Percentiles rank a stretch among this genome's conserved stretches.
Evolutionary conservation across 2,797 vertebrate species (phyloP).

Genomic region (Bufotes viridis): DNA sequence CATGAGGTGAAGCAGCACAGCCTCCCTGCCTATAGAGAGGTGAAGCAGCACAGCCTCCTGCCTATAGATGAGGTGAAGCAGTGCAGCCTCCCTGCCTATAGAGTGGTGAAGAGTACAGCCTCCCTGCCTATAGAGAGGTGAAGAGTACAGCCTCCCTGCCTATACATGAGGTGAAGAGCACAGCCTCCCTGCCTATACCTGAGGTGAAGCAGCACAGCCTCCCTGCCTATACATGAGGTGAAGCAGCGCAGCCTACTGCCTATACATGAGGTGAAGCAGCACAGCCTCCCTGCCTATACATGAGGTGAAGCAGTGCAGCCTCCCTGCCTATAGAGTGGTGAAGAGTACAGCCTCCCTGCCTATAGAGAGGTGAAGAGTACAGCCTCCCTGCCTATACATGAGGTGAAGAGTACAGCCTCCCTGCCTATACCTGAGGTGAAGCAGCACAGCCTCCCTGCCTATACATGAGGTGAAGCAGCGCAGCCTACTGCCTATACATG

Average conservation of each 20-base stretch:
- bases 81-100: constrained; percentile 65
- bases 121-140: background rate
- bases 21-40: background rate
- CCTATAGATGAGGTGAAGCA: background rate
- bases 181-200: background rate
- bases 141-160: background rate
- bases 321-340: no score
- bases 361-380: background rate
- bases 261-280: no score
- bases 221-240: background rate
- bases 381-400: background rate
- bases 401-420: background rate
- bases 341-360: no score
- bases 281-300: background rate
- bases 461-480: background rate
- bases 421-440: background rate
- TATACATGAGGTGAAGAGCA: background rate
- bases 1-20: background rate
- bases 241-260: background rate
- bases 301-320: background rate
- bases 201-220: background rate
- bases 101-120: constrained; percentile 65
- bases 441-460: background rate
- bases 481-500: background rate
- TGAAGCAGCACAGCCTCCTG: background rate